Conservation (phyloP, 1,140 invertebrate genomes). For the Drosophila insularis region DNA sequence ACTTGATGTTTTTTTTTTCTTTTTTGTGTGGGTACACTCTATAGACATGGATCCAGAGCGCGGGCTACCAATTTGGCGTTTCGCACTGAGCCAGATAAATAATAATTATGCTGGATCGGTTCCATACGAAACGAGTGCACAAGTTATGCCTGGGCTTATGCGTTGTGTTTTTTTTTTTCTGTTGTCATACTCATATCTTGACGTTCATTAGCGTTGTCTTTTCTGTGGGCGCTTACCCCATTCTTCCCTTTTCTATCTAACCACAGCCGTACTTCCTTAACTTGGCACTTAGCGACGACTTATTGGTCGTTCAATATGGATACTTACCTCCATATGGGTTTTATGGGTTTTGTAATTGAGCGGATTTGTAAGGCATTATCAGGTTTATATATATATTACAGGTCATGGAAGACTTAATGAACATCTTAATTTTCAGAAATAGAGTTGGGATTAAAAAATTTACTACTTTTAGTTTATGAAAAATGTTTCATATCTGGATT, state of each 20-base stretch:
- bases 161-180: not conserved
- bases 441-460: too few relatives aligned
- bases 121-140: constrained; percentile 53
- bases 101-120: constrained; percentile 73
- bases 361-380: constrained; percentile 66
- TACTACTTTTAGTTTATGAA: too few relatives aligned
- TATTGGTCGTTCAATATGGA: constrained; percentile 60
- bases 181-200: constrained; percentile 60
- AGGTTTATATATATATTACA: constrained; percentile 38
- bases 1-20: constrained; percentile 18
- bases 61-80: constrained; percentile 72
- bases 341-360: constrained; percentile 45
- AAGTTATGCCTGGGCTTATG: constrained; percentile 39
- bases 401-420: constrained; percentile 20
- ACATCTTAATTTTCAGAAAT: constrained; percentile 7
- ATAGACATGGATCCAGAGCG: constrained; percentile 19
- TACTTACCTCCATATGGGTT: constrained; percentile 36
- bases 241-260: not conserved
- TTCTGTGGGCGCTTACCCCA: constrained; percentile 62
- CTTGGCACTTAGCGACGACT: constrained; percentile 64
- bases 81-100: constrained; percentile 72
- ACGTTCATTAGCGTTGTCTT: constrained; percentile 71
- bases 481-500: too few relatives aligned
- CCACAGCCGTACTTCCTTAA: constrained; percentile 7
- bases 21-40: constrained; percentile 60